Evolutionary conservation across 2,888 invertebrate species (phyloP).

Genomic region (Drosophila limbata): DNA sequence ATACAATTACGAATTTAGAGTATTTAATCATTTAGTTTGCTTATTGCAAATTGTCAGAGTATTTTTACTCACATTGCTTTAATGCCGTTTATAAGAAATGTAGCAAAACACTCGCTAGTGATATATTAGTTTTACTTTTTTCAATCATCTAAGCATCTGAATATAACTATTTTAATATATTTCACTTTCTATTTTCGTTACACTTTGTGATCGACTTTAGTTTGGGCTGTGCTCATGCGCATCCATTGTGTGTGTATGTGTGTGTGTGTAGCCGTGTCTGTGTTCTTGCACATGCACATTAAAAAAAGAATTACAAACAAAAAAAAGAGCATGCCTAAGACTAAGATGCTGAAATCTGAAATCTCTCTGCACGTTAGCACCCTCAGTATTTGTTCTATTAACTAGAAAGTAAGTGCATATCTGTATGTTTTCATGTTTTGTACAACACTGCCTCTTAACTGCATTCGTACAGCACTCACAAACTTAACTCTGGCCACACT

Average conservation of each 20-base stretch:
- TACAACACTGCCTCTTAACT: slow-evolving; percentile 26
- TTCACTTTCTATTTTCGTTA: slow-evolving; percentile 65
- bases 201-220: slow-evolving; percentile 48
- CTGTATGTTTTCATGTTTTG: slow-evolving; percentile 39
- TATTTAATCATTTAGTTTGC: slow-evolving; percentile 20
- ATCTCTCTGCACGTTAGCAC: slow-evolving; percentile 72
- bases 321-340: slow-evolving; percentile 47
- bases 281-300: slow-evolving; percentile 55
- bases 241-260: slow-evolving; percentile 39
- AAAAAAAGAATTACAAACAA: neutral
- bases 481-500: slow-evolving; percentile 46
- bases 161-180: slow-evolving; percentile 39
- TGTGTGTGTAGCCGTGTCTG: slow-evolving; percentile 38
- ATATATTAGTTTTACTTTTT: slow-evolving; percentile 18
- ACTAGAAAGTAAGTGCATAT: slow-evolving; percentile 74
- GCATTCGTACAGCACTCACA: slow-evolving; percentile 21
- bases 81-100: slow-evolving; percentile 41
- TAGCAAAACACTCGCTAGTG: slow-evolving; percentile 34
- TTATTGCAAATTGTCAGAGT: slow-evolving; percentile 38
- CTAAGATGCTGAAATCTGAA: slow-evolving; percentile 48
- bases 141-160: slow-evolving; percentile 25
- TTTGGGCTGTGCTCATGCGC: slow-evolving; percentile 49
- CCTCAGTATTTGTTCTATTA: slow-evolving; percentile 52
- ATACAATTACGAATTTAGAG: slow-evolving; percentile 6
- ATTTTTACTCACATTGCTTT: slow-evolving; percentile 47